phyloP scores from a whole-genome alignment of 2,113 vertebrate genomes.

The Sclerurus mexicanus region DNA sequence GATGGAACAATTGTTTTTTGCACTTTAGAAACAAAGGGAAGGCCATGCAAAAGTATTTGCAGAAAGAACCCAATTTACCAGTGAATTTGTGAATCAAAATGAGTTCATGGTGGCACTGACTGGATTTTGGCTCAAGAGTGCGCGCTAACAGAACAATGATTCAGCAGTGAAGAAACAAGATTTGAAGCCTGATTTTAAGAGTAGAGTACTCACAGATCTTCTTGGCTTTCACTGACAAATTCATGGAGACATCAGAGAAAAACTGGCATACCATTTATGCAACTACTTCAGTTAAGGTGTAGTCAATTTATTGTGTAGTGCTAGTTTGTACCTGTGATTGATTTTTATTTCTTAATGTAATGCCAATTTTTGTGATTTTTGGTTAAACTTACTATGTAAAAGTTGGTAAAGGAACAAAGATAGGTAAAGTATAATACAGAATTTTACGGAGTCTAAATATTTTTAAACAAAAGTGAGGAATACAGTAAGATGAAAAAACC shows the following conservation, averaged over 20 bases:
- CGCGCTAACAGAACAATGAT: not conserved
- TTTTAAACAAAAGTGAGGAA: not conserved
- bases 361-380: not conserved
- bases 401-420: not conserved
- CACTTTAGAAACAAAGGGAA: not conserved
- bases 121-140: not conserved
- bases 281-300: not conserved
- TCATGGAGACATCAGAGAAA: not conserved
- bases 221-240: not conserved
- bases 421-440: not conserved
- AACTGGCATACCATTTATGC: not conserved
- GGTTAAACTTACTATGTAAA: not conserved
- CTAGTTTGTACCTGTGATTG: not conserved
- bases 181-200: not conserved
- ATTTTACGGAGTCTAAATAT: not conserved
- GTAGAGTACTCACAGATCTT: not conserved
- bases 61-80: not conserved
- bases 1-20: not conserved
- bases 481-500: rapidly evolving
- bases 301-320: not conserved
- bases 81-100: not conserved
- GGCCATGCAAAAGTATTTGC: not conserved
- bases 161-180: not conserved
- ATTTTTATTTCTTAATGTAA: not conserved
- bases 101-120: not conserved